A percentile compares a stretch with the other conserved stretches of the same genome.
Conservation (phyloP, 2,113 vertebrate species). For the Girardinichthys multiradiatus region DNA sequence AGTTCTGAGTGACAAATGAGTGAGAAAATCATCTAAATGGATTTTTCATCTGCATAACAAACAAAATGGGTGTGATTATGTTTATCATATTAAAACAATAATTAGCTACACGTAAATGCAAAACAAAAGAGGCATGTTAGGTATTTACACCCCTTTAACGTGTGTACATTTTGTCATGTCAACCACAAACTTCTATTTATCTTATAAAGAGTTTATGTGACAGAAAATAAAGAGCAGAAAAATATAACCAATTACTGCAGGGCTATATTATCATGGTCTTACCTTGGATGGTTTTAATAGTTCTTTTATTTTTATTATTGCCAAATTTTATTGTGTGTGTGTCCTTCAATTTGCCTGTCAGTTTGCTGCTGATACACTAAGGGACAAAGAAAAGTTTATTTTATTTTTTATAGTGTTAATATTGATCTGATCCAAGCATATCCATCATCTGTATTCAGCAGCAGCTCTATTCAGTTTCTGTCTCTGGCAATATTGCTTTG, state of each 20-base stretch:
- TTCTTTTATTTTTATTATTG: no score
- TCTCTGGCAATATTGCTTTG: no score
- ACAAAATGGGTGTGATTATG: not conserved
- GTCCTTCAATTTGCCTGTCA: no score
- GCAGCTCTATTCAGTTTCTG: no score
- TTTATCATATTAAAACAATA: conserved; percentile 22
- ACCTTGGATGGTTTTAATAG: no score
- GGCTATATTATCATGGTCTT: no score
- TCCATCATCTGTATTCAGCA: no score
- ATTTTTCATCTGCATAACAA: not conserved
- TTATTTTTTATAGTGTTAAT: no score
- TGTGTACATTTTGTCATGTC: not conserved
- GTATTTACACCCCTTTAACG: not conserved
- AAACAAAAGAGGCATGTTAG: not conserved
- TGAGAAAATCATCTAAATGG: not conserved
- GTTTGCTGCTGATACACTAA: no score
- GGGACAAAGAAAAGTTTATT: no score
- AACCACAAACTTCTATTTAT: not conserved
- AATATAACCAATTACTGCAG: not conserved
- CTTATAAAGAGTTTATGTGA: not conserved
- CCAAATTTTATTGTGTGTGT: no score
- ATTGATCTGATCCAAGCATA: no score
- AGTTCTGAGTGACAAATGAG: not conserved
- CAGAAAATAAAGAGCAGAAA: not conserved
- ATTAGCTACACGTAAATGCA: not conserved